A percentile compares a stretch with the other conserved stretches of the same genome.
These are phyloP conservation scores for Dasypolia templi DNA, from an alignment of 2,888 invertebrate genomes.

Conservation along the genomic window DNA sequence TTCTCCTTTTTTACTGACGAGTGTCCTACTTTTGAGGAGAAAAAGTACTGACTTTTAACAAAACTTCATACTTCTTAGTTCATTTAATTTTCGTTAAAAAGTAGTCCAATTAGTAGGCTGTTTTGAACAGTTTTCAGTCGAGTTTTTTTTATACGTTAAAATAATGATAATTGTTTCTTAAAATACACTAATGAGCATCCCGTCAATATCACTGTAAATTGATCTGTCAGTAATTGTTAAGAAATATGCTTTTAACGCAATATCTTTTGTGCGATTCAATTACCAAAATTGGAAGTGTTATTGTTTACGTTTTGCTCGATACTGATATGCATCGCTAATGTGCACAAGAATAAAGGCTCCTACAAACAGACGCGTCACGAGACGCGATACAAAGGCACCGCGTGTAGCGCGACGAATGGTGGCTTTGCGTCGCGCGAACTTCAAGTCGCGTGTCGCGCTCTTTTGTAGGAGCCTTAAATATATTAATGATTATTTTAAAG, in stretches of 20 bases:
- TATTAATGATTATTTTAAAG: not conserved
- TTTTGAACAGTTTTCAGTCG: not conserved
- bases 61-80: too few relatives aligned
- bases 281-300: not conserved
- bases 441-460: too few relatives aligned
- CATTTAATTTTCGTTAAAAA: too few relatives aligned
- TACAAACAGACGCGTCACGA: too few relatives aligned
- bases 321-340: conserved; percentile 17
- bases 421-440: too few relatives aligned
- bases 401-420: too few relatives aligned
- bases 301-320: conserved; percentile 17
- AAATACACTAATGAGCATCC: conserved; percentile 14
- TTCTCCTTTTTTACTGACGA: not conserved
- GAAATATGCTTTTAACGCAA: conserved; percentile 22
- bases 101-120: too few relatives aligned
- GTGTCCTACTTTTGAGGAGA: conserved; percentile 4
- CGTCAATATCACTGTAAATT: conserved; percentile 24
- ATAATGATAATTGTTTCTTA: conserved; percentile 16
- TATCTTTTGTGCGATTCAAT: conserved; percentile 1
- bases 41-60: not conserved
- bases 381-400: too few relatives aligned
- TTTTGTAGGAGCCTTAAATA: too few relatives aligned
- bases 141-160: not conserved
- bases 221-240: conserved; percentile 26
- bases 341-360: conserved; percentile 11